Evolutionary conservation across 2,888 invertebrate species (phyloP).

Genomic region (Hemaris fuciformis): DNA sequence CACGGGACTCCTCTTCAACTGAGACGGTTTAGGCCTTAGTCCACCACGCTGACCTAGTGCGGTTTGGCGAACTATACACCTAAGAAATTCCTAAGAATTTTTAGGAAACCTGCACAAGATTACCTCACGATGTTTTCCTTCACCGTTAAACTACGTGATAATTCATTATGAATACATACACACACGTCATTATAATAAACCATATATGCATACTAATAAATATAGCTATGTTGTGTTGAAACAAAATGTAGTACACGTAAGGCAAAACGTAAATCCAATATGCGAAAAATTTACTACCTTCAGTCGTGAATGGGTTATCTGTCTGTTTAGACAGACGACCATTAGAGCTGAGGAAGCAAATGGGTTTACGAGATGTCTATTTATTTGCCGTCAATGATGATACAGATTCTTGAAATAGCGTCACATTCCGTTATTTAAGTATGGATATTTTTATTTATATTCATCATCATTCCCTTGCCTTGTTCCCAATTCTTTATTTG

Average conservation of each 20-base stretch:
- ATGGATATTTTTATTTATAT: neutral
- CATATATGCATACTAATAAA: neutral
- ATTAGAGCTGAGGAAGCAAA: constrained; percentile 32
- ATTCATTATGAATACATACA: too few relatives aligned
- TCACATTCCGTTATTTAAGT: neutral
- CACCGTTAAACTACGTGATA: too few relatives aligned
- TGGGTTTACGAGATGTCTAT: constrained; percentile 22
- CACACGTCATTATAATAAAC: too few relatives aligned
- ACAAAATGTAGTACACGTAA: neutral
- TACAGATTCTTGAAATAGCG: neutral
- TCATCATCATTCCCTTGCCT: too few relatives aligned
- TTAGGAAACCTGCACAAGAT: too few relatives aligned
- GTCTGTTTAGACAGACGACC: constrained; percentile 31
- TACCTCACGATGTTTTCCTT: too few relatives aligned
- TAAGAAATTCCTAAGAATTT: too few relatives aligned
- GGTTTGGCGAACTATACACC: too few relatives aligned
- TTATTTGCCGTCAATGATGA: neutral
- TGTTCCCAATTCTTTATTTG: too few relatives aligned
- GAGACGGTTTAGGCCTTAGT: too few relatives aligned
- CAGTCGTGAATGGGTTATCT: constrained; percentile 44
- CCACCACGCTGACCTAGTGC: too few relatives aligned
- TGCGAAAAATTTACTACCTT: constrained; percentile 61
- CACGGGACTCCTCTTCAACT: too few relatives aligned
- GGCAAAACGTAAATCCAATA: constrained; percentile 36
- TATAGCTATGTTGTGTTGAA: neutral